phyloP scores from a whole-genome alignment of 2,113 vertebrate genomes.

The Monopterus albus region DNA sequence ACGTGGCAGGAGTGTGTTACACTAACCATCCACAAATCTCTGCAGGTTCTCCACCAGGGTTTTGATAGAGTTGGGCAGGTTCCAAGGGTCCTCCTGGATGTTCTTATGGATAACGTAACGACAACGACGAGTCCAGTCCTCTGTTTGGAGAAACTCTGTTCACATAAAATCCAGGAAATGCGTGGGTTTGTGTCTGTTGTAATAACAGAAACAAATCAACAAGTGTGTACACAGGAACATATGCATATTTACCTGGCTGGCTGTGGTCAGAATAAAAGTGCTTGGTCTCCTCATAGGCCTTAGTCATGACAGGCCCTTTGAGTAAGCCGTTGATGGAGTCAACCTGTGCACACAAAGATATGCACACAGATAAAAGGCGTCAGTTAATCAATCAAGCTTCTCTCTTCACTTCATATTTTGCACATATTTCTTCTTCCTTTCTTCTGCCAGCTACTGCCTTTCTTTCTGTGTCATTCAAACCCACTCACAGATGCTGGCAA shows the following conservation, averaged over 20 bases:
- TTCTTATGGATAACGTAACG: constrained; percentile 92
- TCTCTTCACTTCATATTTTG: no score
- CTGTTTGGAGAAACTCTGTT: constrained; percentile 94
- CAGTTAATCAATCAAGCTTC: no score
- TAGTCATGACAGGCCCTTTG: constrained; percentile 91
- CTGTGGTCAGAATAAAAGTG: constrained; percentile 95
- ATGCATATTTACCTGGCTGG: constrained; percentile 86
- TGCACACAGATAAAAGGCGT: no score
- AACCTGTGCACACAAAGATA: constrained; percentile 81
- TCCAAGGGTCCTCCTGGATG: constrained; percentile 98
- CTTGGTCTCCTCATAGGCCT: constrained; percentile 95
- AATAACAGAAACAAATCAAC: neutral
- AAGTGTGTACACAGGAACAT: neutral
- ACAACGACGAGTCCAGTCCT: constrained; percentile 90
- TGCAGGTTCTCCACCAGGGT: constrained; percentile 94
- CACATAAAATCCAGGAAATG: constrained; percentile 38
- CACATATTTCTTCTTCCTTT: constrained; percentile 10
- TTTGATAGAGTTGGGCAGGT: constrained; percentile 93
- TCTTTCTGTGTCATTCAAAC: constrained; percentile 15
- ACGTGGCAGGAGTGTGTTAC: neutral
- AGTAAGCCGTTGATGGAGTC: constrained; percentile 94
- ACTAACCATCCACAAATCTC: constrained; percentile 93
- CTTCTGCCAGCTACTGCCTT: neutral
- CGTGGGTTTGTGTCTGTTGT: constrained; percentile 1
- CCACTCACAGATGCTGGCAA: constrained; percentile 8